Percentiles rank a stretch among this genome's conserved stretches.
phyloP scores from a whole-genome alignment of 2,113 vertebrate species.

The Amazona guildingii region DNA sequence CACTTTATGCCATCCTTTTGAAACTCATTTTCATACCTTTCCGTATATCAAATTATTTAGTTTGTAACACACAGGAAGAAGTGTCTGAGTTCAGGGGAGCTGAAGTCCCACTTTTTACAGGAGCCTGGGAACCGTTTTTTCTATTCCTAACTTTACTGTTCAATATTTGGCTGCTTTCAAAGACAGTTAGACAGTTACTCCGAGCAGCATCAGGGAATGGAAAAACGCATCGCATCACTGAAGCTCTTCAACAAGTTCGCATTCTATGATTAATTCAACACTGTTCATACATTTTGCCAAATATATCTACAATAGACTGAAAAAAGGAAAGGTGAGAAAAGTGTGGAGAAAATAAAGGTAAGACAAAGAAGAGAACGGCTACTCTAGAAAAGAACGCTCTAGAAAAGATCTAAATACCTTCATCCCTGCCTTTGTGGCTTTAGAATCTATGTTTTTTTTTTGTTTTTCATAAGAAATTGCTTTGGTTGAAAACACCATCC shows the following conservation, averaged over 20 bases:
- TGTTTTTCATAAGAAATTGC: not conserved
- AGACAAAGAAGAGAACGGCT: not conserved
- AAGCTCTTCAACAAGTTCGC: not conserved
- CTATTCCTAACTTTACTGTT: not conserved
- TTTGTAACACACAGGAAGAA: not conserved
- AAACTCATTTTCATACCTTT: not conserved
- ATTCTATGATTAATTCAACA: not conserved
- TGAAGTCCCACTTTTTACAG: not conserved
- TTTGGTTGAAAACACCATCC: not conserved
- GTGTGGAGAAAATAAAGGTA: not conserved
- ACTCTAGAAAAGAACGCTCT: not conserved
- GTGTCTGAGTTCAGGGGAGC: not conserved
- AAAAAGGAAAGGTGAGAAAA: not conserved
- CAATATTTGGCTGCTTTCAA: not conserved
- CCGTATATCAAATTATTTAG: not conserved
- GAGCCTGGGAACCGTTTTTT: not conserved
- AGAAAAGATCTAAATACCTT: not conserved
- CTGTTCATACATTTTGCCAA: not conserved
- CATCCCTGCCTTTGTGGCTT: not conserved
- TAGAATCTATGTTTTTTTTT: not conserved
- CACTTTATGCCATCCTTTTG: not conserved
- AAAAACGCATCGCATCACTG: not conserved
- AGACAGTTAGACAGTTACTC: not conserved
- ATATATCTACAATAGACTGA: not conserved
- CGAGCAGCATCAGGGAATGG: not conserved